These are phyloP conservation scores for Tachina grossa DNA, from an alignment of 2,888 invertebrate species.

Conservation along the genomic window DNA sequence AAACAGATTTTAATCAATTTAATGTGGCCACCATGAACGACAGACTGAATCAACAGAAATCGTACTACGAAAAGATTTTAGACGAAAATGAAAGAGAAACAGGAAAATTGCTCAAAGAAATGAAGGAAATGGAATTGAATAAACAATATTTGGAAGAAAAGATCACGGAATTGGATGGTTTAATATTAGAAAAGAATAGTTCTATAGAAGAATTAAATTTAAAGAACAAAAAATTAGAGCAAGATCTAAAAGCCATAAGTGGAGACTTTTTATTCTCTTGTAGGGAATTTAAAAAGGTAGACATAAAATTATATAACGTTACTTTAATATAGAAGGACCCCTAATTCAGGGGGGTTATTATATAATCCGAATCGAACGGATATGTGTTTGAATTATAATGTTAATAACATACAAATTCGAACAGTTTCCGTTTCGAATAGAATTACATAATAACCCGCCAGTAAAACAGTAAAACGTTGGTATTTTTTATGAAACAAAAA, in stretches of 20 bases:
- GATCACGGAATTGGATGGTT: slow-evolving; percentile 76
- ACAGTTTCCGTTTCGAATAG: no score
- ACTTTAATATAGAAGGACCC: background rate
- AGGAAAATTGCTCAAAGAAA: slow-evolving; percentile 73
- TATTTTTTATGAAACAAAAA: no score
- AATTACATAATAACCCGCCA: no score
- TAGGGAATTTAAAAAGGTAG: slow-evolving; percentile 80
- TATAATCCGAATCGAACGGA: no score
- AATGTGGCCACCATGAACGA: slow-evolving; percentile 86
- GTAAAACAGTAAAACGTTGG: no score
- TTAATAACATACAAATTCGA: no score
- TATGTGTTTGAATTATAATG: no score
- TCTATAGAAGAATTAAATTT: slow-evolving; percentile 74
- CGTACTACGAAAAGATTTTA: slow-evolving; percentile 77
- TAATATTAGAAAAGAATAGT: slow-evolving; percentile 74
- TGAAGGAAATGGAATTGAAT: slow-evolving; percentile 74
- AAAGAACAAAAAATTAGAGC: slow-evolving; percentile 76
- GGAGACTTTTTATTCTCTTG: slow-evolving; percentile 82
- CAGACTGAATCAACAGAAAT: slow-evolving; percentile 77
- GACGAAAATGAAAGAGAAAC: slow-evolving; percentile 76
- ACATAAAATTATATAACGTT: background rate
- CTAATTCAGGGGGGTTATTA: no score
- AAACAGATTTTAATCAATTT: slow-evolving; percentile 86
- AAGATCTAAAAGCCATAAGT: slow-evolving; percentile 78
- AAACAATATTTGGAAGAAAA: slow-evolving; percentile 76